phyloP scores from a whole-genome alignment of 1,140 invertebrate species.

The Eubasilissa regina region DNA sequence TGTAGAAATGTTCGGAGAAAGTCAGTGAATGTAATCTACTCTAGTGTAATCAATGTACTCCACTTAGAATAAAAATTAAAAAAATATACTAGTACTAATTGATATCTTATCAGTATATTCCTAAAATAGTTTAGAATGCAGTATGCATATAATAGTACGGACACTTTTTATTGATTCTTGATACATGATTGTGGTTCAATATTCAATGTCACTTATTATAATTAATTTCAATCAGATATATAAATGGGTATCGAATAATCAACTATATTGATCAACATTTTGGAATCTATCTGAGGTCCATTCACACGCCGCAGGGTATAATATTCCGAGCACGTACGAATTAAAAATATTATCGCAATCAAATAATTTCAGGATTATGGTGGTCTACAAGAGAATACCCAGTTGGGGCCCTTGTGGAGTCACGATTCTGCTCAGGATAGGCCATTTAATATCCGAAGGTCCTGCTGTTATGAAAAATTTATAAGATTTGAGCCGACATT shows the following conservation, averaged over 20 bases:
- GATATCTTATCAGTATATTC: too few species aligned
- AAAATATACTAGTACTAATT: too few species aligned
- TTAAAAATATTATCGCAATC: conserved; percentile 37
- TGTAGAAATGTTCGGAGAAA: too few species aligned
- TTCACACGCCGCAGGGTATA: not conserved
- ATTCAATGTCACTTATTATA: too few species aligned
- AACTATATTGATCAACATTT: conserved; percentile 14
- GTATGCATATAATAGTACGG: too few species aligned
- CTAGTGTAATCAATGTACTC: too few species aligned
- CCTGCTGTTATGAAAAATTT: conserved; percentile 16
- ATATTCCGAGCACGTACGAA: conserved; percentile 30
- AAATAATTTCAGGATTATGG: conserved; percentile 6
- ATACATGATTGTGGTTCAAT: too few species aligned
- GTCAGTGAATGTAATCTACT: too few species aligned
- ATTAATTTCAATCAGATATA: not conserved
- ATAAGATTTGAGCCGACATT: too few species aligned
- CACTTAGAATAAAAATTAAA: too few species aligned
- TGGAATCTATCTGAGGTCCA: not conserved
- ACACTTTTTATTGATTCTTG: too few species aligned
- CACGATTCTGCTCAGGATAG: conserved; percentile 17
- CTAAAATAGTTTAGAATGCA: too few species aligned
- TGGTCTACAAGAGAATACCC: not conserved
- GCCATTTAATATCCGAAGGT: not conserved
- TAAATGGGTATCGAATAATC: not conserved
- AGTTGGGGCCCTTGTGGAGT: conserved; percentile 6